A percentile compares a stretch with the other conserved stretches of the same genome.
Evolutionary conservation across 2,113 vertebrate genomes (phyloP).

Genomic region (Cryptotis parvus): DNA sequence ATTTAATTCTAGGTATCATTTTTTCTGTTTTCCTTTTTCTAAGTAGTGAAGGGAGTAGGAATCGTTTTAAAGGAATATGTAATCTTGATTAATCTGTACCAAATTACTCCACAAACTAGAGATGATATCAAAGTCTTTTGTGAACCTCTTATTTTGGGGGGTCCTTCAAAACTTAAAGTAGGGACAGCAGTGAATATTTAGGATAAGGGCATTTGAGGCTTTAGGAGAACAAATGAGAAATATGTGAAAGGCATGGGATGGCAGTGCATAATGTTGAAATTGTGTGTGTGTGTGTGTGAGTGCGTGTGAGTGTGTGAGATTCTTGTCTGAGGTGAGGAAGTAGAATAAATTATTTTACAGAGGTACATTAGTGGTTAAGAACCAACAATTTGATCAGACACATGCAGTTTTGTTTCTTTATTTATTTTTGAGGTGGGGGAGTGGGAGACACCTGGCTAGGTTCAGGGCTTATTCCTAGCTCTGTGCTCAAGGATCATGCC

Average conservation of each 20-base stretch:
- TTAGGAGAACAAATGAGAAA: neutral
- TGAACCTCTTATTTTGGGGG: neutral
- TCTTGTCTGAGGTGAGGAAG: no score
- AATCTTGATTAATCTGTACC: neutral
- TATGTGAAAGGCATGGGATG: neutral
- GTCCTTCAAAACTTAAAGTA: neutral
- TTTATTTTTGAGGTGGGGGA: no score
- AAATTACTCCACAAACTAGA: neutral
- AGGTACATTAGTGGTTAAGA: no score
- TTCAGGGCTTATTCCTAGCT: no score
- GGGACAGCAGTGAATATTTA: neutral
- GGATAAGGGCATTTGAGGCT: neutral
- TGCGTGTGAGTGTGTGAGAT: no score
- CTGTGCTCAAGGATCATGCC: no score
- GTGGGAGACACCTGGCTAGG: no score
- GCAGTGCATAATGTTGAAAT: no score
- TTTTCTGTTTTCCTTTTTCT: neutral
- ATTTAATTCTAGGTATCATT: neutral
- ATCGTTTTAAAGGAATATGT: neutral
- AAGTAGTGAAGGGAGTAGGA: neutral
- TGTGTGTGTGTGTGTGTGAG: no score
- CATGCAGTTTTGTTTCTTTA: no score
- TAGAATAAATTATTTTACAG: no score
- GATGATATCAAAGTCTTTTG: neutral
- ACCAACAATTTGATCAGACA: no score